phyloP scores from a whole-genome alignment of 2,888 invertebrate species.

The Rotaria socialis region DNA sequence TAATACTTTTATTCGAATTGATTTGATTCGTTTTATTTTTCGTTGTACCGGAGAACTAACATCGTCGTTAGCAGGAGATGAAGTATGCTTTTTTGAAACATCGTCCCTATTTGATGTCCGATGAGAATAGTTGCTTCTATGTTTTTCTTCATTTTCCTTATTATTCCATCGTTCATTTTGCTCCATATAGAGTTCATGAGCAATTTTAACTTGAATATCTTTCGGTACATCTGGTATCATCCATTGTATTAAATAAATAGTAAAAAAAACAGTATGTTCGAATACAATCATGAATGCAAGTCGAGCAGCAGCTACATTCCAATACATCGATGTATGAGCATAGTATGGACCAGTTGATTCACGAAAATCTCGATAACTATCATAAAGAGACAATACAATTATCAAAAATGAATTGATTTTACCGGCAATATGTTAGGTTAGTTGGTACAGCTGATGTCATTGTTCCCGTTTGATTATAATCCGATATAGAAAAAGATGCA shows the following conservation, averaged over 20 bases:
- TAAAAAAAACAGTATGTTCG: slow-evolving; percentile 42
- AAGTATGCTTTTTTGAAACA: background rate
- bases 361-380: slow-evolving; percentile 13
- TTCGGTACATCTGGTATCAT: background rate
- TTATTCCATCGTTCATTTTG: background rate
- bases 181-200: background rate
- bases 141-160: background rate
- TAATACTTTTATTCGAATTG: too few relatives aligned
- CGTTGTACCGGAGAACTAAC: too few relatives aligned
- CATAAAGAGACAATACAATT: too few relatives aligned
- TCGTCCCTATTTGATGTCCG: background rate
- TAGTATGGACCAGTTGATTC: background rate
- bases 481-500: slow-evolving; percentile 49
- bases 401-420: background rate
- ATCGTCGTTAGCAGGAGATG: too few relatives aligned
- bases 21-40: too few relatives aligned
- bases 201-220: background rate
- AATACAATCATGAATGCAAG: slow-evolving; percentile 44
- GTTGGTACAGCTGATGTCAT: too few relatives aligned
- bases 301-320: slow-evolving; percentile 43
- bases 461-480: background rate
- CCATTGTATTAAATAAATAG: slow-evolving; percentile 3
- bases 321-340: slow-evolving; percentile 53
- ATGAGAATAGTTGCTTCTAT: background rate
- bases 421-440: background rate